These are phyloP conservation scores for Cancer borealis DNA, from an alignment of 2,888 invertebrate species.

Conservation along the genomic window DNA sequence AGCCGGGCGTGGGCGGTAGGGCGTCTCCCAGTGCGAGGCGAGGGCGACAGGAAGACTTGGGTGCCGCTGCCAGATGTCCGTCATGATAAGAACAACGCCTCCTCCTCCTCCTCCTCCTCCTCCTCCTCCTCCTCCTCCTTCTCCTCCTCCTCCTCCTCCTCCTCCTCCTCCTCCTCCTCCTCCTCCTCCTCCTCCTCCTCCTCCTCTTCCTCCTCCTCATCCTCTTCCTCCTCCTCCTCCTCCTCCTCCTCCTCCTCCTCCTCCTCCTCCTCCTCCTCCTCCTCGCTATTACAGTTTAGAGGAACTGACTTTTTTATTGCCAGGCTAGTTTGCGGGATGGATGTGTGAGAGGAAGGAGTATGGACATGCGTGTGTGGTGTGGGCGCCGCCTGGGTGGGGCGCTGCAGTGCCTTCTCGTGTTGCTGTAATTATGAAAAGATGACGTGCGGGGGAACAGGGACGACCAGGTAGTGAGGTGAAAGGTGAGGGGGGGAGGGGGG, in stretches of 20 bases:
- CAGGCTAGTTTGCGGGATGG: background rate
- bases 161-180: background rate
- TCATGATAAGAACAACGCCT: constrained; percentile 27
- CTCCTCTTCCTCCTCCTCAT: background rate
- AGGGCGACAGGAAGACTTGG: constrained; percentile 31
- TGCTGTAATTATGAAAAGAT: background rate
- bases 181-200: background rate
- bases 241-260: background rate
- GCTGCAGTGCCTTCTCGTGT: constrained; percentile 2
- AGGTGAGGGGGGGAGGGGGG: background rate
- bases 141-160: background rate
- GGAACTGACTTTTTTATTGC: background rate
- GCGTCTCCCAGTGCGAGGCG: constrained; percentile 4
- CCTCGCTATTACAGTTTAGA: background rate
- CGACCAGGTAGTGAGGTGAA: background rate
- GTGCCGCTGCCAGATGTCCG: constrained; percentile 33
- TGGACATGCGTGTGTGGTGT: background rate
- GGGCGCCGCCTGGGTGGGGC: background rate
- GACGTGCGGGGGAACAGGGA: background rate
- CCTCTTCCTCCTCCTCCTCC: background rate
- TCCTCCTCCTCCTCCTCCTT: background rate
- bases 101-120: background rate
- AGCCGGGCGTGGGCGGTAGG: constrained; percentile 27
- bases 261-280: background rate
- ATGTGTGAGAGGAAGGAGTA: background rate